Evolutionary conservation across 2,888 invertebrate species (phyloP), one percentile per base, ranked within the genome.

Genomic region (Drosophila nr. medialis): DNA sequence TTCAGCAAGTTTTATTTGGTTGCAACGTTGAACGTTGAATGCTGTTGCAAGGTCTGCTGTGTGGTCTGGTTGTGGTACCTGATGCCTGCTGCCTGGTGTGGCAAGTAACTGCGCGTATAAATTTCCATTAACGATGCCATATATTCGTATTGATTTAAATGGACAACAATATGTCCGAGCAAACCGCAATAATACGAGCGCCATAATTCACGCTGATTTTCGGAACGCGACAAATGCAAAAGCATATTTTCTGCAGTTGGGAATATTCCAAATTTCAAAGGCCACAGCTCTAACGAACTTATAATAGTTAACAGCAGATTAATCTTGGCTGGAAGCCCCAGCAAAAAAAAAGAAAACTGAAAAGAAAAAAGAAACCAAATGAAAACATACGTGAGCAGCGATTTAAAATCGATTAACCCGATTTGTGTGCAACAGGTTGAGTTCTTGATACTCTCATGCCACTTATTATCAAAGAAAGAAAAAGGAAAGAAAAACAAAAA

Each of bases 351-450:
- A 83, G 80, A 90, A 91, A 89, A 89, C 3, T 36, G 2, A 32
- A 32, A n/a, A 29, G 21, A 40, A 81, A 81, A 91, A 40, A 82
- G 80, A 90, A 91, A 89, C 91, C 86, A 91, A 4, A 21, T 15
- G 15, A 45, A 45, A 45, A 45, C 8, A 21, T 4, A 45, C 7
- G 7, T 15, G 91, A 91, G 74, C 45, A 86, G 81, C 92, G 92
- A 92, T 92, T 92, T 92, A 92, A 92, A 92, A 92, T 92, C 92
- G 92, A 92, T 92, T 92, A 92, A 91, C 91, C 91, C 89, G 84
- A 89, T 91, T 92, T 80, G 83, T 45, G 65, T 45, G 65, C 92
- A 91, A 90, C 91, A 91, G 91, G 90, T 91, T 91, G 69, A 74
- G 75, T 70, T 76, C 36, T 60, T 45, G 60, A 36, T 70, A 55